These are phyloP conservation scores for Oreochromis mossambicus DNA, from an alignment of 2,797 vertebrate genomes.

Conservation along the genomic window DNA sequence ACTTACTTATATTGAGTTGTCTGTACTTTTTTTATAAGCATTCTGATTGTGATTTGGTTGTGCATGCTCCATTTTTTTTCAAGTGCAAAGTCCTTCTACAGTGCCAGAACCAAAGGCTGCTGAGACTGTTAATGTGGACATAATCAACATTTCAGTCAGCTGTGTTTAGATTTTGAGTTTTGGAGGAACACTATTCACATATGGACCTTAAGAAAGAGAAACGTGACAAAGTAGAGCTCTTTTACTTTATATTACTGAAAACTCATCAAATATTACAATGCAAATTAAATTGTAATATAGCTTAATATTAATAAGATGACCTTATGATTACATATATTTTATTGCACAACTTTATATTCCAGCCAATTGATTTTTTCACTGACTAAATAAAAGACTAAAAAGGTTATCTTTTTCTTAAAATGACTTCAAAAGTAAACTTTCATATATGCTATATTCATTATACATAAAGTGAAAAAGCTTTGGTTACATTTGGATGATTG, in stretches of 20 bases:
- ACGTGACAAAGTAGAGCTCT: fast-evolving
- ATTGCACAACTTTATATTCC: neutral
- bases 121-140: neutral
- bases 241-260: neutral
- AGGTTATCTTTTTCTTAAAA: neutral
- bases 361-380: neutral
- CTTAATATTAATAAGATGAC: neutral
- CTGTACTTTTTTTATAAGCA: neutral
- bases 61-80: neutral
- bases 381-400: neutral
- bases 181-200: neutral
- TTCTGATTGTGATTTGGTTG: fast-evolving
- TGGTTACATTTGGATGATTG: neutral
- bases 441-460: neutral
- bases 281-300: neutral
- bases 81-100: neutral
- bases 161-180: neutral
- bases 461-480: neutral
- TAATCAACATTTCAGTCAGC: neutral
- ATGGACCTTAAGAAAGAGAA: neutral
- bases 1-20: neutral
- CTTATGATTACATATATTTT: neutral
- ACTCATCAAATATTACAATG: neutral
- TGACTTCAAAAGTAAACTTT: neutral
- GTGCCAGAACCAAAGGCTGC: fast-evolving